These are phyloP conservation scores for Nomada goodeniana DNA, from an alignment of 2,888 invertebrate species.

Conservation along the genomic window DNA sequence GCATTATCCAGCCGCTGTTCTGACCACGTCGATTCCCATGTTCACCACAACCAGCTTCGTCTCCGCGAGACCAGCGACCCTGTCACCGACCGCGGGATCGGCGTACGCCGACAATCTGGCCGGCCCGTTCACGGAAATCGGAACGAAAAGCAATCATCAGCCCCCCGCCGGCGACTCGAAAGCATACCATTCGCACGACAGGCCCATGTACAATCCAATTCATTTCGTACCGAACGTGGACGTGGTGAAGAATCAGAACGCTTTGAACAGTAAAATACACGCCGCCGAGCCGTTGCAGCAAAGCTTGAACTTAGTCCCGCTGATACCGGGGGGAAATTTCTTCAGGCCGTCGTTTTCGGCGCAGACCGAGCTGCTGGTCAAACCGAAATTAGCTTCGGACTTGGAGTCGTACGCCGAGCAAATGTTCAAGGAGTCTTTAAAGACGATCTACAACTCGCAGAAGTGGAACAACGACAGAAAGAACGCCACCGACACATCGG, in stretches of 20 bases:
- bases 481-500: constrained; percentile 72
- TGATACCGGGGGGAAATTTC: constrained; percentile 80
- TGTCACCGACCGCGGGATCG: constrained; percentile 62
- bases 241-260: constrained; percentile 78
- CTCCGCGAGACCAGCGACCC: constrained; percentile 68
- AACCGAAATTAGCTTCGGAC: constrained; percentile 79
- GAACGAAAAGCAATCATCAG: constrained; percentile 66
- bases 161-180: constrained; percentile 54
- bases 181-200: constrained; percentile 64
- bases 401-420: constrained; percentile 82
- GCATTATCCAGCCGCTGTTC: constrained; percentile 76
- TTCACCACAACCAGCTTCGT: constrained; percentile 76
- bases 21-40: constrained; percentile 81
- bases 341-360: constrained; percentile 75
- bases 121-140: constrained; percentile 76
- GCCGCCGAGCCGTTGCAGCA: constrained; percentile 72
- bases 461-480: constrained; percentile 81
- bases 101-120: constrained; percentile 74
- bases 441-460: constrained; percentile 82
- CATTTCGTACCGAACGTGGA: constrained; percentile 81
- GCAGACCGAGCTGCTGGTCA: constrained; percentile 74
- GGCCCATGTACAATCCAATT: constrained; percentile 79
- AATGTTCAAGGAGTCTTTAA: constrained; percentile 82
- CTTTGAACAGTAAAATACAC: constrained; percentile 75
- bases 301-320: constrained; percentile 79